These are phyloP conservation scores for Eulimnadia texana DNA, from an alignment of 1,140 invertebrate species.

Conservation along the genomic window DNA sequence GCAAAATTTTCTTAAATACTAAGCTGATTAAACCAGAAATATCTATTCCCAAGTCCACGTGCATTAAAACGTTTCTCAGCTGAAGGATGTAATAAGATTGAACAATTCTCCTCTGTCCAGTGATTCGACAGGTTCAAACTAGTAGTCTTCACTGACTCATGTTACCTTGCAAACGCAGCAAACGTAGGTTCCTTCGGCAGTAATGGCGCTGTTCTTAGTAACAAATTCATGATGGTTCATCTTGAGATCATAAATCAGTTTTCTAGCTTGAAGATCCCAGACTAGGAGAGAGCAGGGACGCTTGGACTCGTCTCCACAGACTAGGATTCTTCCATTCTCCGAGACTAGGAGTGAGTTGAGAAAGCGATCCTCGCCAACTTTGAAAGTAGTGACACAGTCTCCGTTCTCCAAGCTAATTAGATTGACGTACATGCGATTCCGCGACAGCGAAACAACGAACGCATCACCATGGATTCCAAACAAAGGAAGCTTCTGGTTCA, in stretches of 20 bases:
- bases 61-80: too few relatives aligned
- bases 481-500: constrained; percentile 81
- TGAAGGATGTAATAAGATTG: constrained; percentile 1
- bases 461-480: constrained; percentile 55
- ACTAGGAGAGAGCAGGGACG: constrained; percentile 77
- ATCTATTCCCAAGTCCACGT: constrained; percentile 1
- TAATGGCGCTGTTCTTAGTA: constrained; percentile 65
- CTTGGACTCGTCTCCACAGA: constrained; percentile 80
- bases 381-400: constrained; percentile 73
- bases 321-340: constrained; percentile 68
- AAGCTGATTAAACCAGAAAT: constrained; percentile 22
- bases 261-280: constrained; percentile 68
- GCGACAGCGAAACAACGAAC: constrained; percentile 62
- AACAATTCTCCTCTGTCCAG: not conserved
- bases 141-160: too few relatives aligned
- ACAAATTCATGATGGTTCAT: constrained; percentile 80
- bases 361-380: constrained; percentile 73
- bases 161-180: constrained; percentile 42
- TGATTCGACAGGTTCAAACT: constrained; percentile 14
- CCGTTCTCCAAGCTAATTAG: constrained; percentile 67
- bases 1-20: not conserved
- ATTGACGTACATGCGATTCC: constrained; percentile 81
- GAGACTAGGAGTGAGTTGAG: constrained; percentile 73
- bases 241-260: constrained; percentile 67
- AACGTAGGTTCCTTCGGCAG: constrained; percentile 59